Evolutionary conservation across 2,797 vertebrate genomes (phyloP).

Genomic region (Tragopan temminckii): DNA sequence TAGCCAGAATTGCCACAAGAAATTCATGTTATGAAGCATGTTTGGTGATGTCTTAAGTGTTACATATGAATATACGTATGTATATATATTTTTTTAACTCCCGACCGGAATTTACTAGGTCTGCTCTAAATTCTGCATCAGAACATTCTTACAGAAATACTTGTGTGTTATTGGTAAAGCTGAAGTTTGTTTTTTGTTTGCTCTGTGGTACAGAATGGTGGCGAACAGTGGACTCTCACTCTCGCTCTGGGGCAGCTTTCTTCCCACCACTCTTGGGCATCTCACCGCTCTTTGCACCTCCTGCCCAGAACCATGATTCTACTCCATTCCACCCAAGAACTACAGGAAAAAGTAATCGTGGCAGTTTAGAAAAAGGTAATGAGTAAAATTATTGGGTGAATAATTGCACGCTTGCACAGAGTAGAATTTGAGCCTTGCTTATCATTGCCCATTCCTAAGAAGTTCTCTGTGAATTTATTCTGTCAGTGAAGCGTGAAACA

Average conservation of each 20-base stretch:
- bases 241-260: conserved; percentile 85
- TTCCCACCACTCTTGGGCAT: conserved; percentile 91
- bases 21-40: background rate
- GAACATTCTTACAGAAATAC: background rate
- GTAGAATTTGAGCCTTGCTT: background rate
- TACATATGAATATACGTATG: background rate
- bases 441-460: background rate
- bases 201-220: conserved; percentile 88
- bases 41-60: background rate
- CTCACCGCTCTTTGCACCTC: conserved; percentile 88
- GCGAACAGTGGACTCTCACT: conserved; percentile 84
- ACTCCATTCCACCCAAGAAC: conserved; percentile 83
- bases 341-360: conserved; percentile 88
- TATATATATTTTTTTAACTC: background rate
- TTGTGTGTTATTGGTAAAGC: background rate
- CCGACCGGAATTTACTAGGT: background rate
- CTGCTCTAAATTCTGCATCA: background rate
- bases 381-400: background rate
- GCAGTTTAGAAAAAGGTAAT: conserved; percentile 90
- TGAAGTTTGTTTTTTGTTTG: conserved; percentile 37
- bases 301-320: conserved; percentile 85
- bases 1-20: background rate
- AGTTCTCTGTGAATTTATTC: background rate
- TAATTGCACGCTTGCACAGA: background rate
- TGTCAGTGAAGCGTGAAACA: background rate